Conservation (phyloP, 2,113 vertebrate species). For the Sphaerodactylus townsendi region DNA sequence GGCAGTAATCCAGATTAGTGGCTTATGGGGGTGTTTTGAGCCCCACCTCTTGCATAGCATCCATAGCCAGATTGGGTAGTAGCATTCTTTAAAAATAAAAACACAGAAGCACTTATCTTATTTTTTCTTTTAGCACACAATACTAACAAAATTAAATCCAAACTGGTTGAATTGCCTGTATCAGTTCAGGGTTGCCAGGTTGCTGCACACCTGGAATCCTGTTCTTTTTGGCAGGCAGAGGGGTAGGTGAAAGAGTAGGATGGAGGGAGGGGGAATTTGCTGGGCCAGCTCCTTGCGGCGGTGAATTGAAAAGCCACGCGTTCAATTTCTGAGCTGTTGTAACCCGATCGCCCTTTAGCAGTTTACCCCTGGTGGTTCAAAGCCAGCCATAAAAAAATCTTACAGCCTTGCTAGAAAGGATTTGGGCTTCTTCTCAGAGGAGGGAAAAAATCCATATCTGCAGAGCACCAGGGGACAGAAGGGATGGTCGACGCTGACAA, state of each 20-base stretch:
- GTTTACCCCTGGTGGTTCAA: not conserved
- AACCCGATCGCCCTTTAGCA: not conserved
- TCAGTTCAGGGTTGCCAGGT: not conserved
- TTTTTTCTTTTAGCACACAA: not conserved
- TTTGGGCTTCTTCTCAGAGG: not conserved
- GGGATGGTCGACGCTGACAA: not conserved
- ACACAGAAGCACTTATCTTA: not conserved
- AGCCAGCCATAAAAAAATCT: not conserved
- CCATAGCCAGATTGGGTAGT: not conserved
- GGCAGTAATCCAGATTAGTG: not conserved
- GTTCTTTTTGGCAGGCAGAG: not conserved
- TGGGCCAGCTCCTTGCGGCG: not conserved
- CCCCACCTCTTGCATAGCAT: not conserved
- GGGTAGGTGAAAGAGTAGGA: not conserved
- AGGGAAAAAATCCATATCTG: not conserved
- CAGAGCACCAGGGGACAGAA: not conserved
- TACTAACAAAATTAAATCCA: not conserved
- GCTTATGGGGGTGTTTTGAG: not conserved
- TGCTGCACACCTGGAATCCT: not conserved
- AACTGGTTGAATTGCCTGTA: too few relatives aligned
- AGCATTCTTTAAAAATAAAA: not conserved
- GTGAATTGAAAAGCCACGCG: not conserved
- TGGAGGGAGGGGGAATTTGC: not conserved
- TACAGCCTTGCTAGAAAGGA: not conserved
- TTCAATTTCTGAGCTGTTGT: not conserved